Conservation (phyloP, 1,140 invertebrate genomes). For the Leptinotarsa lineolata region DNA sequence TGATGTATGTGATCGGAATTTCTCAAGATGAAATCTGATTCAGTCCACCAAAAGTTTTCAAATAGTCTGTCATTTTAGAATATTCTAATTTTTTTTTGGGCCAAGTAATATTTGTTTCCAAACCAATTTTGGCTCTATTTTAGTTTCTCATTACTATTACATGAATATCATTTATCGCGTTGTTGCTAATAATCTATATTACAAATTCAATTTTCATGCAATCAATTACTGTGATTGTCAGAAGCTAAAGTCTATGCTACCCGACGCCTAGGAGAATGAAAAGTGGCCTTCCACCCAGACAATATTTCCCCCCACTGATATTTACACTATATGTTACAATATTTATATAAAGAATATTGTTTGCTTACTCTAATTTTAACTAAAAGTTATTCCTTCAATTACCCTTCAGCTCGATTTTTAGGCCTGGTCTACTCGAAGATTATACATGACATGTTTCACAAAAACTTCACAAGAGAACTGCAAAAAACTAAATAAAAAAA, state of each 20-base stretch:
- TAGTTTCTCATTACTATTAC: not conserved
- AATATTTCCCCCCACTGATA: not conserved
- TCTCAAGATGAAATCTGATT: no score
- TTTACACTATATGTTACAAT: not conserved
- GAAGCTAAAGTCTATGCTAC: not conserved
- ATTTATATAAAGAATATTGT: constrained; percentile 5
- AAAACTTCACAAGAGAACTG: constrained; percentile 30
- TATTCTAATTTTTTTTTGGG: no score
- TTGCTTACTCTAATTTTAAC: not conserved
- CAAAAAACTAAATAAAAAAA: constrained; percentile 27
- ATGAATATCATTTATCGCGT: not conserved
- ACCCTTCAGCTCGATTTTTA: not conserved
- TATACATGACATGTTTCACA: constrained; percentile 17
- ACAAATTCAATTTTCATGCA: not conserved
- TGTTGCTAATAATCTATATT: not conserved
- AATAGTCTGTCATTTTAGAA: no score
- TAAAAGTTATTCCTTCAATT: not conserved
- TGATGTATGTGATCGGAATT: no score
- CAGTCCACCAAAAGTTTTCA: no score
- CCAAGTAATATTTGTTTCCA: no score
- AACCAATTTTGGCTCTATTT: no score
- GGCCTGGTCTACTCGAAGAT: not conserved
- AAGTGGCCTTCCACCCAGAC: not conserved
- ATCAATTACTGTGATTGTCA: not conserved
- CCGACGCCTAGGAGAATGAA: not conserved